Evolutionary conservation across 92 coral and sea anemone genomes (phyloP), one percentile per base, ranked within the genome.

Genomic region (Nematostella vectensis): DNA sequence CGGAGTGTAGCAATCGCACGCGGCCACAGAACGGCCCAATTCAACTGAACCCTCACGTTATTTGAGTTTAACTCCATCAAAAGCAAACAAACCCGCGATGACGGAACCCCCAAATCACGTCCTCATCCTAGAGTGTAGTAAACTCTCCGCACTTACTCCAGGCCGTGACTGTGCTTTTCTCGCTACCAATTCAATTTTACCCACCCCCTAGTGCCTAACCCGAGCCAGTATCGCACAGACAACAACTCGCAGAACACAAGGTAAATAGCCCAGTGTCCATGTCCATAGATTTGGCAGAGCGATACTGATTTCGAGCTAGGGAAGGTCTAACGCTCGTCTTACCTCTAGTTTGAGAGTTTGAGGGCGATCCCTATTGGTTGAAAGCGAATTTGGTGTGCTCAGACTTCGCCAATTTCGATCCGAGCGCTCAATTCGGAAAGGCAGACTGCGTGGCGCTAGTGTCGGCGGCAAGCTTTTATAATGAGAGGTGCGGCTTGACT

Each of bases 391-490:
- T 29, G 28, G 19, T 21, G 62, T 3, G 56, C 12, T 31, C 43
- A 40, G 36, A 37, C 54, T 55, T 37, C 51, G 18, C 55, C 26
- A 55, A 66, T 66, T 66, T 33, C 4, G 72, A 27, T 50, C 72
- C 55, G 72, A 49, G 30, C 55, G 55, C 48, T 66, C 55, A 28
- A 56, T 33, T 66, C 55, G 26, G 55, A 66, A 66, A 66, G 54
- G 30, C 56, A 66, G 72, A 66, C 72, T 66, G 72, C 72, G 72
- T 66, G 72, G 36, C 72, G 33, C 72, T 66, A 20, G 61, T 58
- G 50, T 43, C 63, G 72, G 63, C 72, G 63, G 62, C 51, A 59
- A 31, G 45, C 55, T 49, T 28, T 47, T 40, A 28, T 42, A 54
- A 66, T 55, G 72, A 51, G 62, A 66, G 72, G 72, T 59, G 50